phyloP scores from a whole-genome alignment of 2,888 invertebrate species.

The Agrilus cyanescens region DNA sequence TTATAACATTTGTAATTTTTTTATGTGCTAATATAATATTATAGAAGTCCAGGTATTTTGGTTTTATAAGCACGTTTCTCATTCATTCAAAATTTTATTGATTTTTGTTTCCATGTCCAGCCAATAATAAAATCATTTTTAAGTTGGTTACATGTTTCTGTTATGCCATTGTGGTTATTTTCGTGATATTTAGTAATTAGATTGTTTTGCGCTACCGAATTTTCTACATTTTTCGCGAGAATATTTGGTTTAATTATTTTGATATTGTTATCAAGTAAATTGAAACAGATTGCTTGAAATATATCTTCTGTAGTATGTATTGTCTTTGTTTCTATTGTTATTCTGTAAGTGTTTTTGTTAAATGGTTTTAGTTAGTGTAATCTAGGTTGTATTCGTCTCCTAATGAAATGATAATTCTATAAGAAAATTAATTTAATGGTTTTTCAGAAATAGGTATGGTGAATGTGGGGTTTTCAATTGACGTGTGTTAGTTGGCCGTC shows the following conservation, averaged over 20 bases:
- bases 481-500: slow-evolving; percentile 2
- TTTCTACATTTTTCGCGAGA: slow-evolving; percentile 10
- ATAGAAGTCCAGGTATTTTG: slow-evolving; percentile 3
- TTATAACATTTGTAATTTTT: slow-evolving; percentile 7
- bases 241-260: slow-evolving; percentile 11
- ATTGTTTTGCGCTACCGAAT: slow-evolving; percentile 6
- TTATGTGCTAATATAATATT: slow-evolving; percentile 4
- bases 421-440: slow-evolving; percentile 2
- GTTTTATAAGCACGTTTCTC: slow-evolving; percentile 4
- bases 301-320: slow-evolving; percentile 7
- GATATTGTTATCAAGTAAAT: slow-evolving; percentile 6
- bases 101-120: slow-evolving; percentile 14
- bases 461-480: slow-evolving; percentile 2
- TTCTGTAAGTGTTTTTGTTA: slow-evolving; percentile 3
- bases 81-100: slow-evolving; percentile 9
- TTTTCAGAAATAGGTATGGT: slow-evolving; percentile 8
- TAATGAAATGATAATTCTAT: slow-evolving; percentile 3
- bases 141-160: slow-evolving; percentile 10
- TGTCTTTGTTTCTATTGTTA: slow-evolving; percentile 4
- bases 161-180: slow-evolving; percentile 12
- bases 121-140: slow-evolving; percentile 10
- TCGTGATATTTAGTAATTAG: slow-evolving; percentile 11
- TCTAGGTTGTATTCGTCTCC: slow-evolving; percentile 3
- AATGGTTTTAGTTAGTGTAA: slow-evolving; percentile 2
- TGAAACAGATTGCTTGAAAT: slow-evolving; percentile 1